These are phyloP conservation scores for Caenorhabditis inopinata DNA, from an alignment of 1,140 invertebrate genomes.

Conservation along the genomic window DNA sequence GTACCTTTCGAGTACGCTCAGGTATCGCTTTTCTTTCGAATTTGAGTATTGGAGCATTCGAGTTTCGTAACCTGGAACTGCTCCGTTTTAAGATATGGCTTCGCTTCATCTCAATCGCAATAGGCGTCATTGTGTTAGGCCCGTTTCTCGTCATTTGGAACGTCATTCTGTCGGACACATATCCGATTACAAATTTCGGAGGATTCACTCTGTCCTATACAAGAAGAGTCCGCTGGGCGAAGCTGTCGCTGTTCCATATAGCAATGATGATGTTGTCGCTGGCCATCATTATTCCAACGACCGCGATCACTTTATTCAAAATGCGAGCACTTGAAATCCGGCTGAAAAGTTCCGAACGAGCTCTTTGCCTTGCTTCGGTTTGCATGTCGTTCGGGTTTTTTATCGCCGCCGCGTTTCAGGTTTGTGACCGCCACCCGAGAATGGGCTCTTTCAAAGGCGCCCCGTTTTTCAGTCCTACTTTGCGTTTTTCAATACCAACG, in stretches of 20 bases:
- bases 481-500: neutral
- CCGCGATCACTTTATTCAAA: neutral
- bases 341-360: neutral
- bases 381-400: neutral
- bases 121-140: neutral
- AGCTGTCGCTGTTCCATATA: neutral
- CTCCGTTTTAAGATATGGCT: neutral
- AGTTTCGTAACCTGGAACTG: no score
- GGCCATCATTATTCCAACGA: neutral
- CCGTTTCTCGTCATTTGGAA: constrained; percentile 8
- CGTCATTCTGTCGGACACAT: neutral
- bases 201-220: neutral
- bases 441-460: neutral
- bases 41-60: no score
- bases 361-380: constrained; percentile 1
- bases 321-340: neutral
- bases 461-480: neutral
- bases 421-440: neutral
- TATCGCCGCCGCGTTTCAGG: neutral
- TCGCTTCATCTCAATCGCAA: neutral
- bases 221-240: neutral
- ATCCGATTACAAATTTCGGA: neutral
- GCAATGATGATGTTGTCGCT: neutral
- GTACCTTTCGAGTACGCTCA: neutral
- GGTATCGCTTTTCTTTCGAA: neutral